A percentile compares a stretch with the other conserved stretches of the same genome.
Evolutionary conservation across 1,140 invertebrate species (phyloP).

Genomic region (Saccostrea glomerata): DNA sequence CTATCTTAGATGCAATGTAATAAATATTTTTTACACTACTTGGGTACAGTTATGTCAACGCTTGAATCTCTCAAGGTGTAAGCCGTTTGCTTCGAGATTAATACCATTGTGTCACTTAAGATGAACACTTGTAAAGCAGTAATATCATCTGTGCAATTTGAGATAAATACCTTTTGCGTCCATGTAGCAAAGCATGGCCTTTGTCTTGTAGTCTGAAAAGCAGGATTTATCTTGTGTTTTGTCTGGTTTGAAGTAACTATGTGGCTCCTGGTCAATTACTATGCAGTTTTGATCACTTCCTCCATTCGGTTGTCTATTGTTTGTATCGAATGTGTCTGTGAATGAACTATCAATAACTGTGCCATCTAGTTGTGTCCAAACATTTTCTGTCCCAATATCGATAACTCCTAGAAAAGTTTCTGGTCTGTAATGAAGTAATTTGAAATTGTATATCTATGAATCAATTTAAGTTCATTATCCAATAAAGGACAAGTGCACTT

Average conservation of each 20-base stretch:
- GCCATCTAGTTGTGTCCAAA: slow-evolving; percentile 20
- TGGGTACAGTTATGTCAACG: neutral
- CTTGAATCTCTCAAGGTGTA: too few species aligned
- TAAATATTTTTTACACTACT: neutral
- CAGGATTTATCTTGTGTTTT: slow-evolving; percentile 18
- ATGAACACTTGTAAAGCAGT: too few species aligned
- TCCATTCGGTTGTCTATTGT: neutral
- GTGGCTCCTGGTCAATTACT: neutral
- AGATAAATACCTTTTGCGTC: neutral
- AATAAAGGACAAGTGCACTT: too few species aligned
- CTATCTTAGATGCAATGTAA: too few species aligned
- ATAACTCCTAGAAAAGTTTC: slow-evolving; percentile 4
- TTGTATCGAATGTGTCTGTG: slow-evolving; percentile 5
- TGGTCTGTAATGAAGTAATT: neutral
- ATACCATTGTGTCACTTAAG: too few species aligned
- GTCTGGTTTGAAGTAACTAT: neutral
- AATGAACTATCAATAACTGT: slow-evolving; percentile 8
- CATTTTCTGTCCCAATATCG: neutral
- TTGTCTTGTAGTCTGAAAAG: neutral
- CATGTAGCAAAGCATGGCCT: neutral
- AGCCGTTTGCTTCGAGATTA: too few species aligned
- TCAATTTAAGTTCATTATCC: too few species aligned
- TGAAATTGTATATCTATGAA: too few species aligned
- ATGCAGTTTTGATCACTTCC: neutral
- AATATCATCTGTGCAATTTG: neutral